Conservation (phyloP, 2,888 invertebrate genomes). For the Pristionchus mayeri region DNA sequence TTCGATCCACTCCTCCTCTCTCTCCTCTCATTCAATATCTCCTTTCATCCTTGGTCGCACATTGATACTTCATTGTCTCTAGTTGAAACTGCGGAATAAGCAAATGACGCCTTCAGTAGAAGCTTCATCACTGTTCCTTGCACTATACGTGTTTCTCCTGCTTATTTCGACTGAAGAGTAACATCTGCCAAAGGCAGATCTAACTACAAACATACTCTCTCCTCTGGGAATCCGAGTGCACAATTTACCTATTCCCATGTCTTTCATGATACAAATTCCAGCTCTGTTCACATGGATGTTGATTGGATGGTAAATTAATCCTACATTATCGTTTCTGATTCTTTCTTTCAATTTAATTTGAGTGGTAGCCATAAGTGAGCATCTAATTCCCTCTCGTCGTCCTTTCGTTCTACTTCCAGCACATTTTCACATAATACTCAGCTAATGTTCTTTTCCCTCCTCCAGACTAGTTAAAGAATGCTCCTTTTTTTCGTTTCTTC, state of each 20-base stretch:
- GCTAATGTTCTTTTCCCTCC: conserved; percentile 22
- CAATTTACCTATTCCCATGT: no score
- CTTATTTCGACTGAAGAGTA: no score
- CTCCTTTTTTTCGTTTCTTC: conserved; percentile 18
- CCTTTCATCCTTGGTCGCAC: neutral
- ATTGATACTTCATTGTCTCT: neutral
- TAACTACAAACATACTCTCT: no score
- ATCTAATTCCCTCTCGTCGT: neutral
- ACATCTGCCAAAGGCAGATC: neutral
- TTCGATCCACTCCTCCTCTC: conserved; percentile 21
- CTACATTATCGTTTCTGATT: neutral
- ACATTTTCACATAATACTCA: conserved; percentile 34
- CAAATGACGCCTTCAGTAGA: no score
- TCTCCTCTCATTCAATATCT: neutral
- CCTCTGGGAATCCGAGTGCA: no score
- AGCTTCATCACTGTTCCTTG: no score
- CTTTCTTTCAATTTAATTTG: neutral
- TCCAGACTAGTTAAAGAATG: conserved; percentile 39
- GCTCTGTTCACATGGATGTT: neutral
- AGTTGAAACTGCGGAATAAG: neutral
- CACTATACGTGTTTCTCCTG: no score
- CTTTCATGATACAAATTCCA: neutral
- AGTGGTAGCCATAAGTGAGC: conserved; percentile 24
- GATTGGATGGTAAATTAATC: neutral
- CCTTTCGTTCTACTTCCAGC: neutral